These are phyloP conservation scores for Gymnobelideus leadbeateri DNA, from an alignment of 2,113 vertebrate genomes.

Conservation along the genomic window DNA sequence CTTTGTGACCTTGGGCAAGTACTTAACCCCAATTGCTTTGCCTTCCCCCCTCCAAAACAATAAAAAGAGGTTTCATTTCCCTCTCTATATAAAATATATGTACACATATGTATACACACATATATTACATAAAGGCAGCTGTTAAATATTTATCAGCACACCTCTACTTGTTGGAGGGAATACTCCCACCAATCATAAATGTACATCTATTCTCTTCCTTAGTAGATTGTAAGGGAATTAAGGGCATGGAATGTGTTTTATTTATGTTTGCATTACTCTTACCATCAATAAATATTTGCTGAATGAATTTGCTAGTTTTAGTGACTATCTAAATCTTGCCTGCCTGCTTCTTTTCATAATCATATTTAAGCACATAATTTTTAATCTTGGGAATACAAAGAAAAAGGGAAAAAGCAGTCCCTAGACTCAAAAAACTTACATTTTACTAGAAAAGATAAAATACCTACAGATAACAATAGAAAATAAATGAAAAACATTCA, in stretches of 20 bases:
- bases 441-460: background rate
- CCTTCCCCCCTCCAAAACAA: no score
- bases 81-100: no score
- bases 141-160: background rate
- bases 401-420: background rate
- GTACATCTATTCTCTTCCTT: background rate
- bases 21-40: no score
- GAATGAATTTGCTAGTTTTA: background rate
- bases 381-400: background rate
- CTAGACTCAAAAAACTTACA: background rate
- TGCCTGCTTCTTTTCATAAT: background rate
- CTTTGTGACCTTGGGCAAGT: no score
- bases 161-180: background rate
- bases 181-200: background rate
- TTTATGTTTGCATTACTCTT: background rate
- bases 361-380: background rate
- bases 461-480: background rate
- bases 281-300: background rate
- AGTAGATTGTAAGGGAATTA: background rate
- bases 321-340: background rate
- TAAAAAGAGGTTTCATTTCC: no score
- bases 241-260: background rate
- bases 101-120: no score
- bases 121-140: background rate
- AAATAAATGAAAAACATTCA: background rate